Conservation (phyloP, 35 echinoderm and acorn worm species). For the Eucidaris tribuloides region DNA sequence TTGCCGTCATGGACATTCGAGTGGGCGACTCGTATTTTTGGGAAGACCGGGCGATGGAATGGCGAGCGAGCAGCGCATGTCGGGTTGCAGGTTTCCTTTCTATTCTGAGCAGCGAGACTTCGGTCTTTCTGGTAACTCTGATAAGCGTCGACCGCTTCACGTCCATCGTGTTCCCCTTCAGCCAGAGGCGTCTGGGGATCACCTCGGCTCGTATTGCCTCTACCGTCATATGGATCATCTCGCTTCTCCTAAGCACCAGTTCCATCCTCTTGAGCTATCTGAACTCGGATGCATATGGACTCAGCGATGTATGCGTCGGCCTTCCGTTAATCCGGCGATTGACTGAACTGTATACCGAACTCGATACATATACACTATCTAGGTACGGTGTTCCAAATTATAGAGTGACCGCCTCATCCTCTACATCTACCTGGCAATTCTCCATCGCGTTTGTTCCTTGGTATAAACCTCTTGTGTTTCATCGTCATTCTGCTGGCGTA, state of each 20-base stretch:
- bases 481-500: slow-evolving; percentile 46
- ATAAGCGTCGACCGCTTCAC: slow-evolving; percentile 72
- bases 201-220: slow-evolving; percentile 17
- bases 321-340: slow-evolving; percentile 46
- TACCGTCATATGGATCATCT: slow-evolving; percentile 28
- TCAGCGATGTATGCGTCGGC: slow-evolving; percentile 71
- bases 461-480: slow-evolving; percentile 59
- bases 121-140: slow-evolving; percentile 58
- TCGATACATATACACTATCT: not conserved
- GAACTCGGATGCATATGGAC: slow-evolving; percentile 51
- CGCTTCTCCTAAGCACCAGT: slow-evolving; percentile 18
- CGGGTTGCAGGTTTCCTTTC: slow-evolving; percentile 62
- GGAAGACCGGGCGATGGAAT: slow-evolving; percentile 27
- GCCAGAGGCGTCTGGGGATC: slow-evolving; percentile 14
- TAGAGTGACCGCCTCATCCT: slow-evolving; percentile 9
- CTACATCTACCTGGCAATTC: slow-evolving; percentile 52
- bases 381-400: not conserved
- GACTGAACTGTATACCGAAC: slow-evolving; percentile 13
- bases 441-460: slow-evolving; percentile 70
- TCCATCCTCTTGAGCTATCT: slow-evolving; percentile 27
- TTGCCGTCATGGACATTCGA: slow-evolving; percentile 49
- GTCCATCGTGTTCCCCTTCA: slow-evolving; percentile 70
- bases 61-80: slow-evolving; percentile 42
- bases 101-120: slow-evolving; percentile 53
- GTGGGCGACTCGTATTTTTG: slow-evolving; percentile 55